Evolutionary conservation across 2,888 invertebrate genomes (phyloP), one percentile per base, ranked within the genome.

Genomic region (Himalopsyche tibetana): DNA sequence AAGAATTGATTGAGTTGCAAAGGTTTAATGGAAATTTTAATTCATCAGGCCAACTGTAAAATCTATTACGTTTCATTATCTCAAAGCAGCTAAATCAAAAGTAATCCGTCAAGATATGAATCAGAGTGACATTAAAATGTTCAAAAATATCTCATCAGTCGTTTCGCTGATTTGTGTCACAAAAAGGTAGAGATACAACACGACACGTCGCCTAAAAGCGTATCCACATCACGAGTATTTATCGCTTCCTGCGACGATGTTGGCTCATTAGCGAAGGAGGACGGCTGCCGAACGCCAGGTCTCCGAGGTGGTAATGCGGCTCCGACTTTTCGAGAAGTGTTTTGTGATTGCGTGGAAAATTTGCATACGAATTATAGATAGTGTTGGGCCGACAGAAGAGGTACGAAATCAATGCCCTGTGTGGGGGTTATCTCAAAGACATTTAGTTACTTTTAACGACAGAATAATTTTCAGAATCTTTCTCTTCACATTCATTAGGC

Each of bases 221-320:
- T 19, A 63, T 63, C 63, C 63, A 63, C 63, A 63, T 63, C 63
- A 63, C 63, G 56, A 83, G 84, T 86, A 88, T 86, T 88, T 88
- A 88, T 88, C 86, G 86, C 83, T 85, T 88, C 88, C 86, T 88
- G 86, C 86, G 84, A 83, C 83, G 86, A 63, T 63, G 87, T 86
- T 83, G 28, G 74, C 88, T 88, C 88, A 88, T 88, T 88, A 88
- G 88, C 86, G 85, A n/a, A 63, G 63, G 63, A 63, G 63, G n/a
- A 28, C 63, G 63, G 28, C 63, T 63, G 63, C 19, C 28, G 63
- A 63, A 63, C 63, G 63, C 63, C 63, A 63, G 19, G 28, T 63
- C 63, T 63, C 63, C n/a, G 63, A 63, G 63, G 63, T 63, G 63
- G 63, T 28, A 63, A 63, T 63, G n/a, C 63, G 63, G 63, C 63